These are phyloP conservation scores for Petrophora chlorosata DNA, from an alignment of 2,888 invertebrate species.

Conservation along the genomic window DNA sequence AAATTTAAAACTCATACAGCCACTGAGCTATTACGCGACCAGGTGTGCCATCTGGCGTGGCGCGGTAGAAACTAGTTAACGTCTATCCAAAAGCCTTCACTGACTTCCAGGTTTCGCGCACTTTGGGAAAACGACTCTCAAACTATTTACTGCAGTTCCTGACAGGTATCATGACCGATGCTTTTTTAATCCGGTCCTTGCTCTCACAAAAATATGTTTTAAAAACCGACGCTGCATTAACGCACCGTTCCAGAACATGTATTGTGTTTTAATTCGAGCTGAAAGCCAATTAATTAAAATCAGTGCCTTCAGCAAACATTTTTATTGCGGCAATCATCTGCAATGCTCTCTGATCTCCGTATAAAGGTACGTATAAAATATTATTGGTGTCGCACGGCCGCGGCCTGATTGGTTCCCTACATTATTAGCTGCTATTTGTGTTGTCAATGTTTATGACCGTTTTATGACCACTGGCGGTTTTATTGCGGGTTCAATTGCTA, in stretches of 20 bases:
- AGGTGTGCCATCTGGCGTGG: constrained; percentile 62
- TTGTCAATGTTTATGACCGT: constrained; percentile 79
- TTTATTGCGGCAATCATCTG: constrained; percentile 73
- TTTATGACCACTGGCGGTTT: constrained; percentile 76
- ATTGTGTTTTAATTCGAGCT: constrained; percentile 36
- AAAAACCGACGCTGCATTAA: constrained; percentile 14
- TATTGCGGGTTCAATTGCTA: constrained; percentile 76
- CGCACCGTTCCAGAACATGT: constrained; percentile 13
- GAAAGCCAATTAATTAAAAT: constrained; percentile 62
- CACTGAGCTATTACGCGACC: neutral
- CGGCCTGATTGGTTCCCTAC: constrained; percentile 69
- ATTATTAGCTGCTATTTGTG: constrained; percentile 80
- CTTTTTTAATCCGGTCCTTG: constrained; percentile 6
- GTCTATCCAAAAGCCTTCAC: constrained; percentile 20
- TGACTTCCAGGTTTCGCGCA: constrained; percentile 29
- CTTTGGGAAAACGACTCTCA: constrained; percentile 23
- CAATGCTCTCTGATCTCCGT: constrained; percentile 53
- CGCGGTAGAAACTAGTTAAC: constrained; percentile 46
- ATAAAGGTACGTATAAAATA: constrained; percentile 72
- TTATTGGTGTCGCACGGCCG: constrained; percentile 48
- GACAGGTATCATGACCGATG: constrained; percentile 27
- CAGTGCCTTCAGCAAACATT: constrained; percentile 67
- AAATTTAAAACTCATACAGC: too few relatives aligned
- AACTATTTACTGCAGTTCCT: constrained; percentile 19
- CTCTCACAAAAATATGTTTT: constrained; percentile 7